Conservation (phyloP, 2,797 vertebrate species). For the Gymnoscopelus microlampas region DNA sequence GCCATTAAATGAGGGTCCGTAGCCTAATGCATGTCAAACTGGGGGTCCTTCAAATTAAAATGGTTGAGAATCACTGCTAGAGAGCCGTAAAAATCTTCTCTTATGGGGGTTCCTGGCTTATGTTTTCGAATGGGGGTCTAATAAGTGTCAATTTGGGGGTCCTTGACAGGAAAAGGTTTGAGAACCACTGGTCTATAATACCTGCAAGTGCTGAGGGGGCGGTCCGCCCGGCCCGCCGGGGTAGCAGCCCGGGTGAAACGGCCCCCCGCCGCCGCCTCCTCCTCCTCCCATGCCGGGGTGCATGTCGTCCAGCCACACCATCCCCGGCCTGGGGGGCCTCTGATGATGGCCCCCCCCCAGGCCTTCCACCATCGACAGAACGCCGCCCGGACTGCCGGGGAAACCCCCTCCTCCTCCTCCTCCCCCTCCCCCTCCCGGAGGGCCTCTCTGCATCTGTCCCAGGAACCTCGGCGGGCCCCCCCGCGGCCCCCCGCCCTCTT, state of each 20-base stretch:
- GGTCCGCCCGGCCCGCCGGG: constrained; percentile 75
- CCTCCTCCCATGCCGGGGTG: constrained; percentile 81
- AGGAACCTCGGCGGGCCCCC: constrained; percentile 84
- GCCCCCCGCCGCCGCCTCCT: constrained; percentile 74
- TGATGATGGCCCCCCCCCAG: constrained; percentile 66
- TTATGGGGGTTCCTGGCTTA: too few relatives aligned
- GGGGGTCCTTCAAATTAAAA: too few relatives aligned
- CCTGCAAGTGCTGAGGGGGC: constrained; percentile 81
- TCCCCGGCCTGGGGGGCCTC: constrained; percentile 86
- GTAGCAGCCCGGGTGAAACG: constrained; percentile 86
- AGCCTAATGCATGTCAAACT: too few relatives aligned
- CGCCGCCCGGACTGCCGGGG: constrained; percentile 82
- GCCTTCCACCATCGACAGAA: constrained; percentile 85
- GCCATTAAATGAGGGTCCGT: too few relatives aligned
- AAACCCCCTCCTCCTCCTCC: constrained; percentile 69
- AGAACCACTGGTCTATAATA: too few relatives aligned
- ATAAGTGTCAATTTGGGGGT: too few relatives aligned
- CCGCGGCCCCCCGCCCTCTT: constrained; percentile 72
- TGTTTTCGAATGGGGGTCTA: too few relatives aligned
- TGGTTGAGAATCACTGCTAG: too few relatives aligned
- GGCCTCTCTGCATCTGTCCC: constrained; percentile 86
- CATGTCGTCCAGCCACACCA: constrained; percentile 93
- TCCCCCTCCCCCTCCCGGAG: constrained; percentile 54
- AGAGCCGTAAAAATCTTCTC: too few relatives aligned
- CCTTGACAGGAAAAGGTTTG: too few relatives aligned